These are phyloP conservation scores for Dicrurus megarhynchus DNA, from an alignment of 2,113 vertebrate species.

Conservation along the genomic window DNA sequence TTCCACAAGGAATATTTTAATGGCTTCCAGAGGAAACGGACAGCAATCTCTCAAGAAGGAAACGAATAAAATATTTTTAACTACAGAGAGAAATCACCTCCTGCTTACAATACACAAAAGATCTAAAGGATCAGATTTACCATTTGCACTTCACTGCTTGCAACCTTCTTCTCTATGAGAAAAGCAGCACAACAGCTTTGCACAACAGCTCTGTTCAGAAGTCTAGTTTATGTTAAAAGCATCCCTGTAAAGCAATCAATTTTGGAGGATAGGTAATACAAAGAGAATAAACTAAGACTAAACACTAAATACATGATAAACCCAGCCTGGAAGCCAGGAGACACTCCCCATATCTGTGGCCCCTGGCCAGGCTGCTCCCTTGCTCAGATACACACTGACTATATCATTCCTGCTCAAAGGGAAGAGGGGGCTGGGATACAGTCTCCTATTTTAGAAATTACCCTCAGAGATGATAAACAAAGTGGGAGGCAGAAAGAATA, in stretches of 20 bases:
- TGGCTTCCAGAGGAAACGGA: background rate
- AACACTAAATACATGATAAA: background rate
- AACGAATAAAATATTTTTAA: background rate
- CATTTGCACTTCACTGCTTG: background rate
- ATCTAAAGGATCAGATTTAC: background rate
- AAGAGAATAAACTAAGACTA: background rate
- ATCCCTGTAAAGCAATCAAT: background rate
- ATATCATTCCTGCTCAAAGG: background rate
- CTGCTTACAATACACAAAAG: background rate
- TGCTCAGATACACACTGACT: accelerated
- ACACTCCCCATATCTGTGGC: accelerated
- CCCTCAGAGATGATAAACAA: background rate
- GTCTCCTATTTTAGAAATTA: background rate
- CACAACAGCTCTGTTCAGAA: background rate
- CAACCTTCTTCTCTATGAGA: background rate
- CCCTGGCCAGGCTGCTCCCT: background rate
- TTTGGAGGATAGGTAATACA: background rate
- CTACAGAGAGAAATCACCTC: background rate
- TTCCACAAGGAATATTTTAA: background rate
- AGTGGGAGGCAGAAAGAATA: background rate
- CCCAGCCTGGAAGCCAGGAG: background rate
- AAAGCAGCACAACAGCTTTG: background rate
- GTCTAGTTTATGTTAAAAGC: background rate
- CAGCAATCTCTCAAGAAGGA: background rate
- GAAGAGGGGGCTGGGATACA: background rate